Conservation (phyloP, 2,888 invertebrate species). For the Elmis aenea region DNA sequence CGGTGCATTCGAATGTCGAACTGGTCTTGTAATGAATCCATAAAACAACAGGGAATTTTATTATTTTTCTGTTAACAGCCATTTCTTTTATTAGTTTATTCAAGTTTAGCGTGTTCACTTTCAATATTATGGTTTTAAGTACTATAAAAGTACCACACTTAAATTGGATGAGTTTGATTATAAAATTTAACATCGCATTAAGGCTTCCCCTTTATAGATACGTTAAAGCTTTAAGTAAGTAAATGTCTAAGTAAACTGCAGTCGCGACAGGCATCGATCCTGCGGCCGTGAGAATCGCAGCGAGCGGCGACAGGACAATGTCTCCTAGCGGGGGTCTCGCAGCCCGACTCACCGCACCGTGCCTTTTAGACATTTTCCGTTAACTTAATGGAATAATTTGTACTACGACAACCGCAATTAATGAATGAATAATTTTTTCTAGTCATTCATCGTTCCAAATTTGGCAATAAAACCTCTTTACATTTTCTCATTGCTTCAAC, state of each 20-base stretch:
- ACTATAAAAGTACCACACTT: slow-evolving; percentile 28
- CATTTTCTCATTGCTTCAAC: too few relatives aligned
- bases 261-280: slow-evolving; percentile 37
- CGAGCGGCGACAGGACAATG: slow-evolving; percentile 35
- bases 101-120: slow-evolving; percentile 28
- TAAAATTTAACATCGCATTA: slow-evolving; percentile 29
- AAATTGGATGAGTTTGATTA: slow-evolving; percentile 26
- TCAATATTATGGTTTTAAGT: slow-evolving; percentile 26
- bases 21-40: slow-evolving; percentile 29
- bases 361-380: not conserved
- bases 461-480: too few relatives aligned
- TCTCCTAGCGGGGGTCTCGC: slow-evolving; percentile 31
- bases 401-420: too few relatives aligned
- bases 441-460: too few relatives aligned
- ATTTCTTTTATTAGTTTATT: slow-evolving; percentile 31
- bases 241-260: slow-evolving; percentile 18
- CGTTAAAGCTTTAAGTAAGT: slow-evolving; percentile 16
- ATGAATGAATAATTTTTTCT: too few relatives aligned
- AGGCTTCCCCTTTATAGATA: slow-evolving; percentile 17
- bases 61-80: slow-evolving; percentile 29
- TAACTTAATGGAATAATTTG: too few relatives aligned
- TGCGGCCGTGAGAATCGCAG: slow-evolving; percentile 37
- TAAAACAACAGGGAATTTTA: slow-evolving; percentile 31
- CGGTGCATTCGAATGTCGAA: slow-evolving; percentile 1
- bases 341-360: slow-evolving; percentile 21